These are phyloP conservation scores for Stomorhina lunata DNA, from an alignment of 2,888 invertebrate species.

Conservation along the genomic window DNA sequence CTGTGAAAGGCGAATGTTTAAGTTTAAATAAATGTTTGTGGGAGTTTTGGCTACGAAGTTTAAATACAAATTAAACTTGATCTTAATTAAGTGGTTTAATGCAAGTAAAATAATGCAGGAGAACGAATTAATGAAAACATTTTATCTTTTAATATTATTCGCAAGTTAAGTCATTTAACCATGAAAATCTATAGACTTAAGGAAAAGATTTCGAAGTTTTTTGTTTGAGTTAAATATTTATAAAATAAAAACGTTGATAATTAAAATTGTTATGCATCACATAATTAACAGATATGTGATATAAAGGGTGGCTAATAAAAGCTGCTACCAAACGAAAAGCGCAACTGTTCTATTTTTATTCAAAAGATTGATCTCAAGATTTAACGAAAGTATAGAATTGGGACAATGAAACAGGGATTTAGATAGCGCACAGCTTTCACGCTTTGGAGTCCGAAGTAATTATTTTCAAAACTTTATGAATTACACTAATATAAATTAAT, in stretches of 20 bases:
- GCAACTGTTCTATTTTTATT: too few species aligned
- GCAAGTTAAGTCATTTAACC: background rate
- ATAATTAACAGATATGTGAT: background rate
- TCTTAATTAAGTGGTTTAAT: slow-evolving; percentile 53
- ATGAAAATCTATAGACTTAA: background rate
- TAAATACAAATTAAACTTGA: slow-evolving; percentile 7
- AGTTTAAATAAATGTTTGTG: background rate
- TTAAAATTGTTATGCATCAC: background rate
- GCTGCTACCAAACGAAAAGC: too few species aligned
- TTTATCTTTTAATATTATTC: background rate
- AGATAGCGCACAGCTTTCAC: too few species aligned
- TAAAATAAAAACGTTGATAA: background rate
- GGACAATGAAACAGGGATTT: too few species aligned
- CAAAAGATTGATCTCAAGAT: too few species aligned
- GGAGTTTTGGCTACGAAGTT: background rate
- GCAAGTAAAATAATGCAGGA: background rate
- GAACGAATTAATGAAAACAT: background rate
- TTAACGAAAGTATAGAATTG: too few species aligned
- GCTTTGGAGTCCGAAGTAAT: too few species aligned
- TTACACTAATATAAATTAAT: too few species aligned
- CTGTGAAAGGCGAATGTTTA: slow-evolving; percentile 7
- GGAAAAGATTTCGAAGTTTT: background rate
- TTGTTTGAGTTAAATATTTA: background rate
- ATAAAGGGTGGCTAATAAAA: too few species aligned
- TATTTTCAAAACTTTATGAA: too few species aligned